phyloP scores from a whole-genome alignment of 2,113 vertebrate species.

The Paradisaea rubra region DNA sequence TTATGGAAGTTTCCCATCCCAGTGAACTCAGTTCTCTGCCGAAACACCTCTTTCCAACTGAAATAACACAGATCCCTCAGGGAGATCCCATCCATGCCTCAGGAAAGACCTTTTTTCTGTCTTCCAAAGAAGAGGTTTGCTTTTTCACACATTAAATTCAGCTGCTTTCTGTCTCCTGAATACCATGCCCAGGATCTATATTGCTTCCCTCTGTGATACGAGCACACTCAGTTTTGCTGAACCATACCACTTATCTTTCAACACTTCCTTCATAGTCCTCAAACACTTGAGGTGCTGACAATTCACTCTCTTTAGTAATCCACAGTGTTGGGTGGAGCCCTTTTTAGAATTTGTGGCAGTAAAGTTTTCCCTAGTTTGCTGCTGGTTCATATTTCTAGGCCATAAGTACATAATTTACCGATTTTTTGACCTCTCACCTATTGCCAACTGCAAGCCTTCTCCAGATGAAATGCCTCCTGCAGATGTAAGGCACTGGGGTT shows the following conservation, averaged over 20 bases:
- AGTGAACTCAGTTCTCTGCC: neutral
- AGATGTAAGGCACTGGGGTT: neutral
- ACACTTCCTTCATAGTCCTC: neutral
- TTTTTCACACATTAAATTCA: neutral
- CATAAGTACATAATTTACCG: neutral
- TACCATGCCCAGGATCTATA: neutral
- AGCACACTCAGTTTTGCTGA: neutral
- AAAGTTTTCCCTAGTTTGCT: neutral
- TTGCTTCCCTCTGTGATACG: neutral
- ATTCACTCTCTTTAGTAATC: neutral
- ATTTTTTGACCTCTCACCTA: neutral
- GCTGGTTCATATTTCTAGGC: neutral
- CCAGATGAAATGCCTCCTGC: neutral
- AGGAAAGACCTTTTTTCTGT: neutral
- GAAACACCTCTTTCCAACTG: neutral
- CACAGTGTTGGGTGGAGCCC: neutral
- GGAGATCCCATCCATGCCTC: rapidly evolving
- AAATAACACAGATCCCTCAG: neutral
- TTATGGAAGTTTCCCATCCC: neutral
- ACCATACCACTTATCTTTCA: neutral
- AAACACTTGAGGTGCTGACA: neutral
- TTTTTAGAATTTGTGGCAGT: neutral
- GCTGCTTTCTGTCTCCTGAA: neutral
- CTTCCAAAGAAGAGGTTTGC: neutral
- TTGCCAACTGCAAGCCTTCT: neutral